Conservation (phyloP, 2,797 vertebrate species). For the Peromyscus aztecus region DNA sequence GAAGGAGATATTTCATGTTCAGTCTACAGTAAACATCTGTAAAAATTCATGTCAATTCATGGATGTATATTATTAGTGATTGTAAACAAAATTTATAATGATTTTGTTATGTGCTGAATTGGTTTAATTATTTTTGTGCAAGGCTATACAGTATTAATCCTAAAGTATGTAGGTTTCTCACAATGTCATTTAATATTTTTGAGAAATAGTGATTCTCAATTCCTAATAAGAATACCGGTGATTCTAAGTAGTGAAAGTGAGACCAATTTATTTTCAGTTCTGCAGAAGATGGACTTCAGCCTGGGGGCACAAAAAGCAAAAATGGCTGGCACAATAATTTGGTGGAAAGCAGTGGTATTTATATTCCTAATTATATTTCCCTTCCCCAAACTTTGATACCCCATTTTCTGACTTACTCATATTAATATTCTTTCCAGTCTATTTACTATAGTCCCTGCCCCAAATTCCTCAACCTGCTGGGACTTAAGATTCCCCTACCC, state of each 20-base stretch:
- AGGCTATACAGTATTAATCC: not conserved
- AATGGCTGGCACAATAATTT: not conserved
- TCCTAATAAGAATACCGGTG: not conserved
- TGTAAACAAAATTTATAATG: not conserved
- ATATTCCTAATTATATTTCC: not conserved
- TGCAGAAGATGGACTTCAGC: not conserved
- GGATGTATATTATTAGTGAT: not conserved
- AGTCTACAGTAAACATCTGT: not conserved
- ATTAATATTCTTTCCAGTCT: not conserved
- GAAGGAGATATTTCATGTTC: not conserved
- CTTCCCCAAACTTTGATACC: not conserved
- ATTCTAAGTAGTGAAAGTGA: not conserved
- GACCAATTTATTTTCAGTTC: not conserved
- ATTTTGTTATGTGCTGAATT: not conserved
- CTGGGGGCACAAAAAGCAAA: not conserved
- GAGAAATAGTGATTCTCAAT: not conserved
- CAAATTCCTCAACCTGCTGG: not conserved
- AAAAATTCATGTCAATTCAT: not conserved
- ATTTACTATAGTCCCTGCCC: not conserved
- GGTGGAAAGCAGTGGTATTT: not conserved
- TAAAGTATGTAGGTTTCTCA: not conserved
- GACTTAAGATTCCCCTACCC: not conserved
- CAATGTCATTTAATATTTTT: not conserved
- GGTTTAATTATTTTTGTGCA: not conserved
- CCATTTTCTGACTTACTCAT: not conserved